phyloP scores from a whole-genome alignment of 2,113 vertebrate species.

The Cathartes aura region DNA sequence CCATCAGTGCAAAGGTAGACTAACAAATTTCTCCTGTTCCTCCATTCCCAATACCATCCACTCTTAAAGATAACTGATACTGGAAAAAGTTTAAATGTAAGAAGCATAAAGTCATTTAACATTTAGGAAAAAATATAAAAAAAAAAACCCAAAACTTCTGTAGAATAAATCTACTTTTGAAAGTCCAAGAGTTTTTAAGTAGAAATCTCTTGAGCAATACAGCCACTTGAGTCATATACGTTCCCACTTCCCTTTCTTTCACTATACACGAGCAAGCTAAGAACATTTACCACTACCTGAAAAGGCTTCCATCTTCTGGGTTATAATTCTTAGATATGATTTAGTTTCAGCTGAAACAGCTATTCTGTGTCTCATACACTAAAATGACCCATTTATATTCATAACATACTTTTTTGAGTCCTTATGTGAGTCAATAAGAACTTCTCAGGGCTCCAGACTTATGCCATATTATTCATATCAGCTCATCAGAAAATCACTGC shows the following conservation, averaged over 20 bases:
- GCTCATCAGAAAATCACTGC: not conserved
- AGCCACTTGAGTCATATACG: not conserved
- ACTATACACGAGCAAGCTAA: not conserved
- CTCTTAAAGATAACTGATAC: not conserved
- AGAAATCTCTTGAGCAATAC: not conserved
- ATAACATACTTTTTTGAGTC: not conserved
- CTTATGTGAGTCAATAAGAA: not conserved
- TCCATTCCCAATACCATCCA: not conserved
- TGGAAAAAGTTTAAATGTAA: not conserved
- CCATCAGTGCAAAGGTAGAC: not conserved
- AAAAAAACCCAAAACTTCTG: fast-evolving
- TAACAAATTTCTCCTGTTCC: not conserved
- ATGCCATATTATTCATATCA: not conserved
- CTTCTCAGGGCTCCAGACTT: not conserved
- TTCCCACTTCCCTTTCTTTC: not conserved
- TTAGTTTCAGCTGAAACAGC: not conserved
- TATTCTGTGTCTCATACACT: not conserved
- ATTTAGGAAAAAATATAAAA: not conserved
- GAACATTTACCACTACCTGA: not conserved
- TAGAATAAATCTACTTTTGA: not conserved
- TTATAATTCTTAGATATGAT: not conserved
- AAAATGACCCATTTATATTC: not conserved
- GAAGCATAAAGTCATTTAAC: not conserved
- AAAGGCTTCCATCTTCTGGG: not conserved
- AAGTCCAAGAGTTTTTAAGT: not conserved